Conservation (phyloP, 2,797 vertebrate genomes). For the Rhinichthys osculus region DNA sequence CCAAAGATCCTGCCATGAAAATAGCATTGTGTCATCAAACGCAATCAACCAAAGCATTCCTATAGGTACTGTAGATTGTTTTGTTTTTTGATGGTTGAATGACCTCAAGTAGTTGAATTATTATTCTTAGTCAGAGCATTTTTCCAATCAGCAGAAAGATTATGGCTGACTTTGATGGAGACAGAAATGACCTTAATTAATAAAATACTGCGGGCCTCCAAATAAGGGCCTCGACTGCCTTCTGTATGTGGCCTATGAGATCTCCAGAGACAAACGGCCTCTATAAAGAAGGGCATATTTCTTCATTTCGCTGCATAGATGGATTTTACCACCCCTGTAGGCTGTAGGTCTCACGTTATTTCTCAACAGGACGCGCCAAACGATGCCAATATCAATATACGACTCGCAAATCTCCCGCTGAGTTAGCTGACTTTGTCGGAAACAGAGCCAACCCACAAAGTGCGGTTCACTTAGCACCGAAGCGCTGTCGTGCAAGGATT, state of each 20-base stretch:
- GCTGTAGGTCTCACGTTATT: slow-evolving; percentile 32
- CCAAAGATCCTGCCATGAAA: slow-evolving; percentile 35
- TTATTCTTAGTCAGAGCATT: slow-evolving; percentile 5
- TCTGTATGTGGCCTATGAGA: slow-evolving; percentile 15
- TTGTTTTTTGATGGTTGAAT: slow-evolving; percentile 11
- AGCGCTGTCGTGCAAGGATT: slow-evolving; percentile 17
- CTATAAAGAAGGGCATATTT: slow-evolving; percentile 16
- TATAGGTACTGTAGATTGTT: not conserved
- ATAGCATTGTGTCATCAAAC: not conserved
- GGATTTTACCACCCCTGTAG: slow-evolving; percentile 17
- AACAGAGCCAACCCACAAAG: slow-evolving; percentile 38
- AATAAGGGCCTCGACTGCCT: not conserved
- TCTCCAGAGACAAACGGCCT: not conserved
- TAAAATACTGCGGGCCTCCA: not conserved
- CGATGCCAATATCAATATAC: slow-evolving; percentile 58
- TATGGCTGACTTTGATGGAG: not conserved
- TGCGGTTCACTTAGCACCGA: slow-evolving; percentile 23
- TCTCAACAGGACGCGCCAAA: slow-evolving; percentile 28
- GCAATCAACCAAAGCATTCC: slow-evolving; percentile 13
- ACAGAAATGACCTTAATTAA: slow-evolving; percentile 19
- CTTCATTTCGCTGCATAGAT: not conserved
- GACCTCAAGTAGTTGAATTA: not conserved
- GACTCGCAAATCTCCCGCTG: slow-evolving; percentile 28
- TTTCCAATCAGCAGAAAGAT: slow-evolving; percentile 1
- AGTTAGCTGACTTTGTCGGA: slow-evolving; percentile 33